Evolutionary conservation across 1,140 invertebrate genomes (phyloP), one percentile per base, ranked within the genome.

Genomic region (Streblospio benedicti): DNA sequence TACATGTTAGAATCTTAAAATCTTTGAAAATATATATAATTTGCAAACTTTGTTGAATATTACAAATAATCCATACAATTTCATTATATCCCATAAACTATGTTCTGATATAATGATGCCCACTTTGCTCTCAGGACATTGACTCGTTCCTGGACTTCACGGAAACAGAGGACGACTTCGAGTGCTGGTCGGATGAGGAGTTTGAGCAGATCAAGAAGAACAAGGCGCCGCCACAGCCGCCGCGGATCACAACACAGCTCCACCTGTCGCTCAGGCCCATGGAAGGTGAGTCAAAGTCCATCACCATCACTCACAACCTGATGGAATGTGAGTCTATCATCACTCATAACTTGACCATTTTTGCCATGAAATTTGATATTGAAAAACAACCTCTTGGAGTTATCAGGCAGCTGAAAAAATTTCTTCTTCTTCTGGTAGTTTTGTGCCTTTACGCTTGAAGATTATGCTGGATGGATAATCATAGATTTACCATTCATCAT

Each of bases 101-200:
- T 27, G n/a, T 20, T 27, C 9, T n/a, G 30, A 23, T 33, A 23
- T 27, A 18, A 41, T 69, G 70, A 50, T 68, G 65, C 31, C 71
- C 71, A 28, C 61, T 68, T 12, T 35, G 65, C 6, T 65, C 69
- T n/a, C 65, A 67, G 43, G 73, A 75, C 63, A 75, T 75, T 35
- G 72, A 74, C 57, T 72, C 61, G 28, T 57, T 74, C 14, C 59
- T 74, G 33, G 63, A 62, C 43, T 66, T 61, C 54, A 63, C 54
- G 53, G 56, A 59, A 38, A 58, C 23, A 14, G 55, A 58, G 32
- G 60, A 51, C 44, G 60, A 62, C 35, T 57, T 53, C 41, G 23
- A 25, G 50, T 4, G 5, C 5, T 12, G 16, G 50, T 25, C 23
- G 18, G 50, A 53, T n/a, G n/a, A n/a, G n/a, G n/a, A n/a, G n/a